A percentile compares a stretch with the other conserved stretches of the same genome.
Evolutionary conservation across 2,888 invertebrate genomes (phyloP).

Genomic region (Caenorhabditis sp.): DNA sequence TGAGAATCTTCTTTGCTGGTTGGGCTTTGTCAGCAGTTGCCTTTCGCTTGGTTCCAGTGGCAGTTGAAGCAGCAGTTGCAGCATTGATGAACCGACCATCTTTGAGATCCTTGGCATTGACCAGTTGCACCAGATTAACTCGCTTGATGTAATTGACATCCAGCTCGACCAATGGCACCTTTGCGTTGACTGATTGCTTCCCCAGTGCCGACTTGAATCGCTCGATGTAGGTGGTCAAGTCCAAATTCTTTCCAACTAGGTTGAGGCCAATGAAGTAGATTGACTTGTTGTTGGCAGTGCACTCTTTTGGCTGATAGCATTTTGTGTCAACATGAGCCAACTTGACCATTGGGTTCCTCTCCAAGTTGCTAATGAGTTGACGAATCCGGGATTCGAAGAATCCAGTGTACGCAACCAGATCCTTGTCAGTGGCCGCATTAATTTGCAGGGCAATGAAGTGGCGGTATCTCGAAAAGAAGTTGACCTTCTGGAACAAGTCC

Average conservation of each 20-base stretch:
- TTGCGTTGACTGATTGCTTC: no score
- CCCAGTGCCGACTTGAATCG: no score
- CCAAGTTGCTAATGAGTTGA: constrained; percentile 91
- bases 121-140: no score
- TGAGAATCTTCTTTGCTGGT: no score
- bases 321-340: constrained; percentile 97
- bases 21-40: no score
- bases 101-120: no score
- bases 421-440: constrained; percentile 73
- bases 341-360: constrained; percentile 93
- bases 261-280: constrained; percentile 99
- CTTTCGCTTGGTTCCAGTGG: no score
- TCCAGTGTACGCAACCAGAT: constrained; percentile 80
- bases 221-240: constrained; percentile 92
- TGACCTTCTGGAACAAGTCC: constrained; percentile 93
- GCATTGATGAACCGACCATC: no score
- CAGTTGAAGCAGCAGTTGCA: no score
- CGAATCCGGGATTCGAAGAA: constrained; percentile 94
- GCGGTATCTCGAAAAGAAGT: constrained; percentile 88
- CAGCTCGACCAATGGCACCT: no score
- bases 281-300: constrained; percentile 85
- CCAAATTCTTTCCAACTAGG: constrained; percentile 92
- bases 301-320: constrained; percentile 87
- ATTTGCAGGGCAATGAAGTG: constrained; percentile 89
- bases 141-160: no score